Evolutionary conservation across 2,888 invertebrate species (phyloP), one percentile per base, ranked within the genome.

Genomic region (Spodoptera picta): DNA sequence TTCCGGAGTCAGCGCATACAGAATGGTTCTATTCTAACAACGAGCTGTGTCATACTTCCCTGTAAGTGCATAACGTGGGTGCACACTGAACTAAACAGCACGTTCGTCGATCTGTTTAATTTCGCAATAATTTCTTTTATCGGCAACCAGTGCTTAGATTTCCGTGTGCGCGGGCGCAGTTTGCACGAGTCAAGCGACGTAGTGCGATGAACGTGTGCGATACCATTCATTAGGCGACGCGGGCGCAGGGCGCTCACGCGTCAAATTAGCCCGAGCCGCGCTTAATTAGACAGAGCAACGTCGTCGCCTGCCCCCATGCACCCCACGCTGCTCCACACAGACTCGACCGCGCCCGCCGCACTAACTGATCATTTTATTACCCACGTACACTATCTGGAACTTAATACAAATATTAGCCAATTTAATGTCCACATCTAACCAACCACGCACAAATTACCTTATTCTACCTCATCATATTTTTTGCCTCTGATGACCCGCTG

Each of bases 151-250:
- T 61, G 83, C 84, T 75, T 85, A 88, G 90, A 87, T 89, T 88
- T 86, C 85, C 87, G 82, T 85, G 86, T 86, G 88, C 86, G 80
- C 83, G 81, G 81, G 83, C 84, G 85, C 81, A 78, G 73, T 66
- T 63, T 72, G 84, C 86, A 86, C 88, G 88, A 86, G 86, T 85
- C 81, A 75, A 75, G 81, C 81, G 86, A 89, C 90, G 89, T 87
- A 88, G 87, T 68, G 87, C 87, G 94, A 94, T 94, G 91, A 90
- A 93, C 92, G 94, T 93, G 93, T 93, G 91, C 91, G 94, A 94
- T 94, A 94, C 89, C 87, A 92, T 94, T 94, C 94, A 94, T 94
- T 94, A 94, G 90, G 87, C 88, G 87, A 87, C 60, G 56, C 69
- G 53, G 84, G 85, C 81, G 83, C 84, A 83, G 84, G 82, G 84